Evolutionary conservation across 2,888 invertebrate species (phyloP), one percentile per base, ranked within the genome.

Genomic region (Perizoma affinitatum): DNA sequence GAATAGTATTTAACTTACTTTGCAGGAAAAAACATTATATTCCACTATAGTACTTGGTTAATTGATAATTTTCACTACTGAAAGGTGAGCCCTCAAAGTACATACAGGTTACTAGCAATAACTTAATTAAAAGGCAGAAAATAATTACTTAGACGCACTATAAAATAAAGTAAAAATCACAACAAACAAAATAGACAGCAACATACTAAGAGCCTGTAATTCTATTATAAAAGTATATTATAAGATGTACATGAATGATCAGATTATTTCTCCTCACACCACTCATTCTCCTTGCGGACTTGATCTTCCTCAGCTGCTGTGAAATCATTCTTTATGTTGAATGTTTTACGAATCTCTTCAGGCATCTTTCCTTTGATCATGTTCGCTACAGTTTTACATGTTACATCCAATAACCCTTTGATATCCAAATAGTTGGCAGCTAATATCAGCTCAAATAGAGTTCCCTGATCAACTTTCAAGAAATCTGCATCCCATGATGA

Each of bases 401-500:
- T 98, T 0, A 99, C 99, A 89, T 99, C 99, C 75, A 99, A 88
- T 60, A 99, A 93, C 0, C 98, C 98, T 83, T 98, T 97, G 68
- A 99, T 99, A 79, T 99, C 98, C 77, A 99, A 93, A 84, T 99
- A 99, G 88, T 99, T 99, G 6, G 99, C 98, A 51, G 99, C 98
- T 93, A 99, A 90, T 76, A 99, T 99, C 45, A 99, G 92, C 90
- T 99, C 99, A 84, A 98, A 99, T 9, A 99, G 91, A 0, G 98
- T 99, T 62, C 98, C 98, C 85, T 99, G 98, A 84, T 99, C 98
- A 40, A 99, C 99, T 94, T 99, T 99, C 6, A 99, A 92, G 80
- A 99, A 99, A 85, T 99, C 99, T 0, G 98, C 98, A 93, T 99
- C 99, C 99, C 99, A 99, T 0, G 98, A 98, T 34, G 97, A 97